Conservation (phyloP, 2,797 vertebrate genomes). For the Rhyacichthys aspro region DNA sequence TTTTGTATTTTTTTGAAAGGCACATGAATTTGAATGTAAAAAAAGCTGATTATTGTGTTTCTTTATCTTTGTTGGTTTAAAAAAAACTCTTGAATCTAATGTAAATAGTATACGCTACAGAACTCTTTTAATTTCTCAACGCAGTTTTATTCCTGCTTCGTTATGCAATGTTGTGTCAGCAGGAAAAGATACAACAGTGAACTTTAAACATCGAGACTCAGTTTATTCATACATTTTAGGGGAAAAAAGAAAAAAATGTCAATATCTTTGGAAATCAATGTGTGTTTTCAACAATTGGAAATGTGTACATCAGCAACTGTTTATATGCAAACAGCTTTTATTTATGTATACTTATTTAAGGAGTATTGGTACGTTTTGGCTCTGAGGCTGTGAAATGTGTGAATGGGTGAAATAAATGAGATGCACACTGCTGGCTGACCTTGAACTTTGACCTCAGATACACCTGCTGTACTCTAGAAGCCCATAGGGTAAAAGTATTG, state of each 20-base stretch:
- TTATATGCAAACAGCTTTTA: slow-evolving; percentile 78
- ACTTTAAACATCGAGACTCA: slow-evolving; percentile 34
- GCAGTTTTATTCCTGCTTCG: slow-evolving; percentile 56
- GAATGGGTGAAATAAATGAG: slow-evolving; percentile 72
- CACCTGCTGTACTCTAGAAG: no score
- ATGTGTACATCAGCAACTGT: slow-evolving; percentile 74
- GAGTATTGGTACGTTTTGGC: slow-evolving; percentile 59
- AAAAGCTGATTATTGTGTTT: slow-evolving; percentile 45
- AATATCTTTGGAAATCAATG: slow-evolving; percentile 52
- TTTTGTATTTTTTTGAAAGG: slow-evolving; percentile 21
- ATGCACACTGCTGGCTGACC: slow-evolving; percentile 55
- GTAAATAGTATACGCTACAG: slow-evolving; percentile 64
- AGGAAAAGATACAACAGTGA: slow-evolving; percentile 32
- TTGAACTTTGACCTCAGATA: slow-evolving; percentile 22
- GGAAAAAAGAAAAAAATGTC: slow-evolving; percentile 23
- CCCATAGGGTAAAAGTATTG: no score
- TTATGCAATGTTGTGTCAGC: slow-evolving; percentile 66
- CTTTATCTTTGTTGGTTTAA: slow-evolving; percentile 14
- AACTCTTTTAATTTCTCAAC: slow-evolving; percentile 35
- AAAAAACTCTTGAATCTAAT: slow-evolving; percentile 46
- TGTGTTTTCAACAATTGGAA: slow-evolving; percentile 56
- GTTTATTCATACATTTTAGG: slow-evolving; percentile 46
- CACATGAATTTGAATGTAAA: slow-evolving; percentile 71
- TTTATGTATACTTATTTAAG: slow-evolving; percentile 82
- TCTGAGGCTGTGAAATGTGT: slow-evolving; percentile 59